phyloP scores from a whole-genome alignment of 1,140 invertebrate genomes.

The Elymnias hypermnestra region DNA sequence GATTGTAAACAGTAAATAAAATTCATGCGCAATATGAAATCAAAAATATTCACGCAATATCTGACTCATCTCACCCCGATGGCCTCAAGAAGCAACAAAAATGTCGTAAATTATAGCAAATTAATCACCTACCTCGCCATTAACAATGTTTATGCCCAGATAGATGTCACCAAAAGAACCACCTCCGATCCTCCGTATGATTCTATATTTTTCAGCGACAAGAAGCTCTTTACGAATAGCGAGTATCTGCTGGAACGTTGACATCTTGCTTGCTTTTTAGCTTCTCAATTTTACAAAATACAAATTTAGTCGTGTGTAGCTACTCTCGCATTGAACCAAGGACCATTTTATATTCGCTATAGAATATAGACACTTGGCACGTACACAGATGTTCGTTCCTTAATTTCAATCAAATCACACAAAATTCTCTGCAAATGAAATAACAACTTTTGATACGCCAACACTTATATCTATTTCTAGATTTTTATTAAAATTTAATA shows the following conservation, averaged over 20 bases:
- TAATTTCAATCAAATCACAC: constrained; percentile 9
- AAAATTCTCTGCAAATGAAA: constrained; percentile 19
- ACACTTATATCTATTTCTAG: constrained; percentile 38
- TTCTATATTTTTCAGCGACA: constrained; percentile 94
- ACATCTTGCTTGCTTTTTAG: constrained; percentile 30
- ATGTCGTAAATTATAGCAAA: not conserved
- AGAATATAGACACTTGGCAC: constrained; percentile 24
- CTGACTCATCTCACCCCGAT: not conserved
- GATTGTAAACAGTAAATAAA: not conserved
- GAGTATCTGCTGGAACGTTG: constrained; percentile 34
- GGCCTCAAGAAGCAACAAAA: not conserved
- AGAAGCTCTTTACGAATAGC: constrained; percentile 31
- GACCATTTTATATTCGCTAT: constrained; percentile 22
- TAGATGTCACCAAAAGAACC: constrained; percentile 99
- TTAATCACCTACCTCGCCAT: constrained; percentile 87
- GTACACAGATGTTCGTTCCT: constrained; percentile 20
- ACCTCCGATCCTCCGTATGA: constrained; percentile 97
- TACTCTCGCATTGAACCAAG: constrained; percentile 29
- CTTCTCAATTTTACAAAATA: no score
- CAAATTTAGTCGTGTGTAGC: constrained; percentile 7
- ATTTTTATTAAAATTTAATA: constrained; percentile 25
- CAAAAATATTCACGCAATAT: not conserved
- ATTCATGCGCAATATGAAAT: not conserved
- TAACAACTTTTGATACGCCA: constrained; percentile 32
- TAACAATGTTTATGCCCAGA: constrained; percentile 95